Base-by-base conservation (phyloP, 2,113 vertebrate species). In the Amphiprion percula region DNA sequence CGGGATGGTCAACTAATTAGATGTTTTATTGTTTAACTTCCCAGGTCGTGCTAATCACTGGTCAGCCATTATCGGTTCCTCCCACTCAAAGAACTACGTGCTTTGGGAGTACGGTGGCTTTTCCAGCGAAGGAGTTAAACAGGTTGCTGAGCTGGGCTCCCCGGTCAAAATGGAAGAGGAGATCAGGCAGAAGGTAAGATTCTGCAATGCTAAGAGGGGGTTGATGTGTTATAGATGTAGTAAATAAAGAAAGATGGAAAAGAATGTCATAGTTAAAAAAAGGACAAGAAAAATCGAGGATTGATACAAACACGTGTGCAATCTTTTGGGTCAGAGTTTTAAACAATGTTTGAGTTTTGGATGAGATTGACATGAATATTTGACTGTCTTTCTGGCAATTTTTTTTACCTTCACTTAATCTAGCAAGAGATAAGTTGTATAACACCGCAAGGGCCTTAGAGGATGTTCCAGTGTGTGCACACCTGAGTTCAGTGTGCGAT, bases 141-240 rank as follows among this genome's bases (percentile, higher is more conserved):
- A 98, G 86, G 96, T 99, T 0, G 97, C 98, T 33, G 98, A 99
- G 79, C 65, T 99, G 92, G 98, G 98, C 1, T 99, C 98, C 8
- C 98, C 98, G 0, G 97, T 99, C 39, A 99, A 98, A 94, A 99
- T 99, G 98, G 98, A 99, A 85, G 98, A 99, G 94, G 98, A 99
- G 94, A 99, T 99, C 90, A 95, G 98, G 39, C 97, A 98, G 67
- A 98, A 98, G 93, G 98, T 99, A 96, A 88, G 94, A 21, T 44
- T 53, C 15, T 26, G 11, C 10, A n/a, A 2, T 10, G 11, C 5
- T 5, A 37, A 7, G 11, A 56, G 44, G 46, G 58, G 21, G 66
- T 5, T 49, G n/a, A 63, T 5, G 6, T 12, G 7, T 15, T 33
- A 1, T 4, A 10, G 19, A 39, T 41, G n/a, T 46, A 52, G 16